Evolutionary conservation across 2,888 invertebrate genomes (phyloP), one percentile per base, ranked within the genome.

Genomic region (Leptinotarsa peninsularis): DNA sequence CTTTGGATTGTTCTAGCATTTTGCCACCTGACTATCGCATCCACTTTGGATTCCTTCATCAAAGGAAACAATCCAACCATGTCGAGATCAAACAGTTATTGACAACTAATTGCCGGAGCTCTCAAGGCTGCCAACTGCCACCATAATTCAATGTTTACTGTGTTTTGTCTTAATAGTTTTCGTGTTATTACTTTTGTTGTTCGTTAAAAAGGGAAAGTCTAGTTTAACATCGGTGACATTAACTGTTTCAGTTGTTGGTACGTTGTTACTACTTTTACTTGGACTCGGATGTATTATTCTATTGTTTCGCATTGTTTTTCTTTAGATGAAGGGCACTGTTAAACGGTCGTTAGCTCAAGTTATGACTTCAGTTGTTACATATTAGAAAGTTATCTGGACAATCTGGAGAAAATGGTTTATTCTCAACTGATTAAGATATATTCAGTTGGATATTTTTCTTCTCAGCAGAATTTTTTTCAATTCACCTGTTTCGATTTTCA

Each of bases 71-170:
- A 27, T 49, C 66, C 71, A 71, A 71, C 50, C 71, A 5, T 71
- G 66, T 66, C 71, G 71, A 71, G 60, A 71, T 71, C 63, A 33
- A 63, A 66, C 54, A 52, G 33, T 68, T 54, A 56, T 67, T 72
- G 33, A 67, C 67, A 67, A 67, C 58, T 73, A 66, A 69, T 69
- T 33, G 68, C 63, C 17, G 23, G 27, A 21, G 21, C 67, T 74
- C 49, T 75, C 33, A 71, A 27, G 71, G 67, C 56, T 56, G 71
- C 71, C 56, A 58, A 67, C 67, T 49, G 49, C 49, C n/a, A 13
- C 56, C n/a, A 67, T 72, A 67, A 67, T 72, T 56, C 50, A 72
- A 67, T 23, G 67, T 68, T 63, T 68, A 56, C 73, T 58, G 50
- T 50, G 52, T 58, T 73, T 72, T 58, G 49, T 72, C 54, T 63